Evolutionary conservation across 2,113 vertebrate genomes (phyloP).

Genomic region (Xenopus tropicalis): DNA sequence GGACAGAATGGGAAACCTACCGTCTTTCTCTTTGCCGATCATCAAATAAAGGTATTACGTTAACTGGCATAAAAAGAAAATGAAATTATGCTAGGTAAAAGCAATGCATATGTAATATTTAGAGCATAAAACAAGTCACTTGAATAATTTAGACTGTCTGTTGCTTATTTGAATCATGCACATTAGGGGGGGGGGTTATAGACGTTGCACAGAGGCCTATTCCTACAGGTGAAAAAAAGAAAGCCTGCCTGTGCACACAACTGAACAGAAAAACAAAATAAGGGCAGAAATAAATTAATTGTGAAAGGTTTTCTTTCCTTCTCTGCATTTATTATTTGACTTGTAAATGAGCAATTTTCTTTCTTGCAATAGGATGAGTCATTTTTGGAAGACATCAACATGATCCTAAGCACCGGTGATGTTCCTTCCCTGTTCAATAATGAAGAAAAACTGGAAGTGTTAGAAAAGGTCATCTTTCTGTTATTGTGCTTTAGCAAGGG

Average conservation of each 20-base stretch:
- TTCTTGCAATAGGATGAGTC: slow-evolving; percentile 53
- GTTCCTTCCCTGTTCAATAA: slow-evolving; percentile 54
- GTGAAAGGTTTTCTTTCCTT: slow-evolving; percentile 48
- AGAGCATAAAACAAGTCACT: slow-evolving; percentile 59
- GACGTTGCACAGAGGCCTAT: slow-evolving; percentile 65
- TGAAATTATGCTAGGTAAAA: slow-evolving; percentile 43
- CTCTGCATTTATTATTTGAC: slow-evolving; percentile 51
- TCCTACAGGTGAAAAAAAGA: slow-evolving; percentile 57
- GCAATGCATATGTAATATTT: too few species aligned
- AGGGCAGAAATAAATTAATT: slow-evolving; percentile 53
- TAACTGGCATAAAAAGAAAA: slow-evolving; percentile 55
- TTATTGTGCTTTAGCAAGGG: slow-evolving; percentile 37
- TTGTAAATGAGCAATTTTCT: slow-evolving; percentile 59
- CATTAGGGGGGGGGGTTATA: slow-evolving; percentile 65
- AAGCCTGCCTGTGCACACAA: slow-evolving; percentile 58
- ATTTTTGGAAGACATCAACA: slow-evolving; percentile 56
- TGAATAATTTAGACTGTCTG: slow-evolving; percentile 60
- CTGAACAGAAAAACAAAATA: slow-evolving; percentile 47
- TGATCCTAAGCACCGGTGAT: slow-evolving; percentile 43
- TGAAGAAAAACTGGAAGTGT: slow-evolving; percentile 56
- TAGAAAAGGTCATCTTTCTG: slow-evolving; percentile 54
- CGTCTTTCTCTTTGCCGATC: slow-evolving; percentile 54
- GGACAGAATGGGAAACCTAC: slow-evolving; percentile 40
- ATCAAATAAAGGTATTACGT: slow-evolving; percentile 59
- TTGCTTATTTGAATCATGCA: slow-evolving; percentile 62